Base-by-base conservation (phyloP, 2,113 vertebrate genomes). In the Hucho hucho region DNA sequence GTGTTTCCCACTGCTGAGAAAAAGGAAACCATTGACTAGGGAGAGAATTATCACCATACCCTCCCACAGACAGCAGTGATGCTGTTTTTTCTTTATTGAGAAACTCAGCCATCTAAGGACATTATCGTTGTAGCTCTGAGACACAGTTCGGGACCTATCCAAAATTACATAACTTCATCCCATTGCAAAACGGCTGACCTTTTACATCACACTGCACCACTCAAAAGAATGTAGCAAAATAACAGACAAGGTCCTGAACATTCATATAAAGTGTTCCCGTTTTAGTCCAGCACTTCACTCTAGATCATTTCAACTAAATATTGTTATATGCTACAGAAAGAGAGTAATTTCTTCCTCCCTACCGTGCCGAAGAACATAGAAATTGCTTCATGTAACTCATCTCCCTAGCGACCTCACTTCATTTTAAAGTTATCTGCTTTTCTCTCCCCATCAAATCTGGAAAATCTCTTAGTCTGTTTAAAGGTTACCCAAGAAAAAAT, bases 401-500 rank as follows among this genome's bases (percentile, higher is more conserved):
- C 86, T 86, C 78, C 72, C 59, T 64, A 67, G 81, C 85, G 84
- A 73, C 74, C 76, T 78, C 82, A 85, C 75, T 86, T 86, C 76
- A 83, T 87, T 90, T 77, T 11, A 43, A 43, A 43, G 37, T 43
- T 43, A 43, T 43, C 37, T 43, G 37, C 37, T 43, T 83, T 72
- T 73, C 46, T 70, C 67, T 74, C 73, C 59, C 68, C 75, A 68
- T 81, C 79, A 71, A 67, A 74, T 47, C 76, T 77, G 24, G 47
- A 73, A 72, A 80, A 85, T 65, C 83, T 87, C 80, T 77, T 74
- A 79, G 76, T 78, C 78, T 83, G 76, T 72, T 86, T 77, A 89
- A 89, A 92, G 84, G 87, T 88, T 87, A 80, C 72, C 68, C 49
- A 65, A 65, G 53, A 75, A 81, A 80, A 85, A 80, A 70, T 74